A percentile compares a stretch with the other conserved stretches of the same genome.
These are phyloP conservation scores for Helostoma temminkii DNA, from an alignment of 2,797 vertebrate species.

Conservation along the genomic window DNA sequence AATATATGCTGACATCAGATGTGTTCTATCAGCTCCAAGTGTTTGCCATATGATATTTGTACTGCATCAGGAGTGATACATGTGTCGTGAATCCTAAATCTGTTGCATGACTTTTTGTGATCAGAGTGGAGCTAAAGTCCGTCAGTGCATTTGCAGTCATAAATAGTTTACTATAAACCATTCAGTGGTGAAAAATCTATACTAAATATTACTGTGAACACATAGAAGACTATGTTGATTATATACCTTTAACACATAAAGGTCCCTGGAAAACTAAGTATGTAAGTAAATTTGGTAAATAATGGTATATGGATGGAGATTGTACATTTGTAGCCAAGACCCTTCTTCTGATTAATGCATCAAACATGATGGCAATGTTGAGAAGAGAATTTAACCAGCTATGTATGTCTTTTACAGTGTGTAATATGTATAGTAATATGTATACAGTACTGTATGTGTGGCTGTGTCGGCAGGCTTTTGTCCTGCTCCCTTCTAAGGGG, in stretches of 20 bases:
- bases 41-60: no score
- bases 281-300: neutral
- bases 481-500: slow-evolving; percentile 34
- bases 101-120: no score
- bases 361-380: slow-evolving; percentile 15
- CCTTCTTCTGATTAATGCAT: slow-evolving; percentile 23
- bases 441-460: neutral
- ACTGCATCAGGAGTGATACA: no score
- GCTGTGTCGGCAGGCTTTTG: neutral
- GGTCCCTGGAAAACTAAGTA: neutral
- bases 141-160: no score
- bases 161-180: neutral
- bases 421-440: slow-evolving; percentile 6
- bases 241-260: no score
- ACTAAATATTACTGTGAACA: neutral
- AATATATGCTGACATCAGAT: slow-evolving; percentile 2
- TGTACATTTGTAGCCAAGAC: neutral
- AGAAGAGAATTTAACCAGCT: slow-evolving; percentile 7
- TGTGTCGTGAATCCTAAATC: no score
- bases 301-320: neutral
- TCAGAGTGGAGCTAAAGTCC: no score
- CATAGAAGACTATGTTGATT: neutral
- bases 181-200: neutral
- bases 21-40: slow-evolving; percentile 8
- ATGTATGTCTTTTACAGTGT: neutral